Conservation (phyloP, 2,113 vertebrate species). For the Chloebia gouldiae region DNA sequence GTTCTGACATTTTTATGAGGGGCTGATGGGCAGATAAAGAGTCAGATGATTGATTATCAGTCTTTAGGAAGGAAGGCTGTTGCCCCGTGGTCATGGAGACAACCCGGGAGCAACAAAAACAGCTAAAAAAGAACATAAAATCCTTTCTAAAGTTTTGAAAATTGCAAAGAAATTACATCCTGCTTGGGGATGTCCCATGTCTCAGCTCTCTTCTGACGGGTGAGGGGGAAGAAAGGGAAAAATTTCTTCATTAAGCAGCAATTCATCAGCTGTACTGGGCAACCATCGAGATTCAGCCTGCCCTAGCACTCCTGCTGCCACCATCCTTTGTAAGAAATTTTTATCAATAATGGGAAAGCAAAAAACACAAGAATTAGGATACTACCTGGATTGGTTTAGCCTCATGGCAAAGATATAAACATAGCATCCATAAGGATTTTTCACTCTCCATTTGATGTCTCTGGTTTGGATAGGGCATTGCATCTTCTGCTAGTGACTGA, state of each 20-base stretch:
- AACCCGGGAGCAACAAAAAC: not conserved
- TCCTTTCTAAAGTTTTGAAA: not conserved
- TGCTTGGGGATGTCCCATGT: not conserved
- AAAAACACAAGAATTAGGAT: not conserved
- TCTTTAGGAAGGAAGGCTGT: not conserved
- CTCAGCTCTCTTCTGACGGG: not conserved
- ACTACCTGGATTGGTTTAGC: not conserved
- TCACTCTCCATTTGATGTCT: not conserved
- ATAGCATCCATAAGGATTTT: not conserved
- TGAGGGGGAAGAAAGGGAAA: not conserved
- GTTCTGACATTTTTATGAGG: constrained; percentile 27
- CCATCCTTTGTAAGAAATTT: not conserved
- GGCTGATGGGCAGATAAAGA: constrained; percentile 4
- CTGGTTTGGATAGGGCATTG: not conserved
- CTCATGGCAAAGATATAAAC: not conserved
- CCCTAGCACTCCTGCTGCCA: not conserved
- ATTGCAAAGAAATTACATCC: not conserved
- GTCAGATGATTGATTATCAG: not conserved
- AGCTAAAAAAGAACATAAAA: not conserved
- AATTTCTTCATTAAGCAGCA: not conserved
- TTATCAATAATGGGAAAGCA: not conserved
- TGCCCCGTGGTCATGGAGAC: not conserved
- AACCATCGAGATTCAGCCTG: not conserved
- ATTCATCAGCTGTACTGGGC: not conserved
- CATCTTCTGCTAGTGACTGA: not conserved